Evolutionary conservation across 1,140 invertebrate genomes (phyloP).

Genomic region (Galleria mellonella): DNA sequence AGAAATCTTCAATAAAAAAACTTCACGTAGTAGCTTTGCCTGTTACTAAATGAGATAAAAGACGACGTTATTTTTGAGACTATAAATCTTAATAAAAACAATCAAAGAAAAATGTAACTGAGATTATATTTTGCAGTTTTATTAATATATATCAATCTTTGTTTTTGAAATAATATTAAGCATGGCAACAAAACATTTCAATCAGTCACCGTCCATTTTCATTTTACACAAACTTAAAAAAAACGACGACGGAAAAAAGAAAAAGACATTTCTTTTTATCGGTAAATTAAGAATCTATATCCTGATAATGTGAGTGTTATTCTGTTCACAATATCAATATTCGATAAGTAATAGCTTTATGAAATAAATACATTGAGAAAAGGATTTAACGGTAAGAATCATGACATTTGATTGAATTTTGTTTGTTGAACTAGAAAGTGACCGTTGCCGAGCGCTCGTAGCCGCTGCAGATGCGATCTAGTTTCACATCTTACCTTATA

Average conservation of each 20-base stretch:
- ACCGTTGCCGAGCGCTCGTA: conserved; percentile 51
- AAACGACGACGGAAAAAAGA: conserved; percentile 60
- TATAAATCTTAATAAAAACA: no score
- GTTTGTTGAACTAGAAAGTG: conserved; percentile 62
- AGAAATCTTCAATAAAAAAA: no score
- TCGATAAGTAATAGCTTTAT: conserved; percentile 25
- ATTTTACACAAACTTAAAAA: conserved; percentile 60
- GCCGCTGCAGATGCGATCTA: conserved; percentile 44
- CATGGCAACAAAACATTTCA: conserved; percentile 41
- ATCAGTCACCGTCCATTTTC: conserved; percentile 54
- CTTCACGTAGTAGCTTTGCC: no score
- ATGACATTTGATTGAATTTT: conserved; percentile 49
- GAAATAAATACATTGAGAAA: conserved; percentile 7
- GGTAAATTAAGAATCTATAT: conserved; percentile 42
- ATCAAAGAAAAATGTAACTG: no score
- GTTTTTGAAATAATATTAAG: no score
- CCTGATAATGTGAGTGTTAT: conserved; percentile 47
- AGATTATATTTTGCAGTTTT: no score
- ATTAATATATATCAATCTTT: no score
- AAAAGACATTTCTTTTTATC: conserved; percentile 46
- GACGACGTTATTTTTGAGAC: no score
- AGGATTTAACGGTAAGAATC: conserved; percentile 51
- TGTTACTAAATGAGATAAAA: no score
- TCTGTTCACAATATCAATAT: conserved; percentile 27
- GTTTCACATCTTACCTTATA: conserved; percentile 50